These are phyloP conservation scores for Aphodius sticticus DNA, from an alignment of 2,888 invertebrate genomes.

Conservation along the genomic window DNA sequence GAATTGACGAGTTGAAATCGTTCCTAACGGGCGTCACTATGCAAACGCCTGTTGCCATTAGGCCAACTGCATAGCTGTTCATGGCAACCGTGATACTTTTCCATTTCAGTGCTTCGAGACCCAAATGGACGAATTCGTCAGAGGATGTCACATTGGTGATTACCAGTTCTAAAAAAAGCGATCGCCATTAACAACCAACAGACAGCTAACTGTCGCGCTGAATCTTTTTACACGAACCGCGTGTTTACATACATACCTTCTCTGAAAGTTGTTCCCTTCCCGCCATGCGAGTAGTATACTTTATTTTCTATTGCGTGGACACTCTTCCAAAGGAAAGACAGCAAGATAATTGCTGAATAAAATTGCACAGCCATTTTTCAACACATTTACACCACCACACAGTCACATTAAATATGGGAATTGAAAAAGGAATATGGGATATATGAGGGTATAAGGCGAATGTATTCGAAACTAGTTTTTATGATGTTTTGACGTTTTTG, in stretches of 20 bases:
- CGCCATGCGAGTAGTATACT: slow-evolving; percentile 5
- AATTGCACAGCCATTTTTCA: slow-evolving; percentile 16
- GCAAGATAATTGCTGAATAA: background rate
- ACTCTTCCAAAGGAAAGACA: slow-evolving; percentile 9
- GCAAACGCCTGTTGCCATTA: slow-evolving; percentile 42
- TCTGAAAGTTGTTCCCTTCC: slow-evolving; percentile 11
- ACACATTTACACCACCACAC: background rate
- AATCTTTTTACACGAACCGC: background rate
- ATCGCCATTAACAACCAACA: background rate
- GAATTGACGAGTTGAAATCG: background rate
- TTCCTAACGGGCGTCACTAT: slow-evolving; percentile 38
- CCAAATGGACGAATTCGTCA: slow-evolving; percentile 43
- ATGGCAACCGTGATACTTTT: slow-evolving; percentile 42
- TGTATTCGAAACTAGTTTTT: background rate
- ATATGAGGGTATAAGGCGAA: background rate
- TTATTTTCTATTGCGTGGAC: slow-evolving; percentile 14
- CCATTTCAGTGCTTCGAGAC: slow-evolving; percentile 44
- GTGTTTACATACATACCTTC: slow-evolving; percentile 10
- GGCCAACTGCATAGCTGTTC: slow-evolving; percentile 45
- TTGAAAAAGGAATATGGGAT: no score
- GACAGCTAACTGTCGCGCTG: background rate
- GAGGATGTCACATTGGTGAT: slow-evolving; percentile 43
- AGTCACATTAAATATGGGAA: slow-evolving; percentile 10
- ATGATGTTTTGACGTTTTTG: background rate
- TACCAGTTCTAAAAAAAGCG: slow-evolving; percentile 44